Percentiles rank a stretch among this genome's conserved stretches.
Conservation (phyloP, 2,888 invertebrate species). For the Byasa hedistus region DNA sequence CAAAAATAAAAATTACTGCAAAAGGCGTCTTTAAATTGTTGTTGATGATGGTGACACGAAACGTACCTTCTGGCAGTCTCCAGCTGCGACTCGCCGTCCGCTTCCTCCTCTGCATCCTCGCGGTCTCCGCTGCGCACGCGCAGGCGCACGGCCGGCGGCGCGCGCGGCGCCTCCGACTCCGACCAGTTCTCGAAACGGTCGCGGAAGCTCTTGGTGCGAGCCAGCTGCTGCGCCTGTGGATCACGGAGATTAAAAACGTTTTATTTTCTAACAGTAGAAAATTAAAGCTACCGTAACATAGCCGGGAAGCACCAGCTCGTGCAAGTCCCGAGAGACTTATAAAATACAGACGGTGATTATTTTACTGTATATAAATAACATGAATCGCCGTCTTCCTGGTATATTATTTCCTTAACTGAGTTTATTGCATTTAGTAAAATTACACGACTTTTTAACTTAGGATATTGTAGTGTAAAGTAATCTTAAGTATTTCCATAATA, state of each 20-base stretch:
- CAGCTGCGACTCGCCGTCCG: slow-evolving; percentile 86
- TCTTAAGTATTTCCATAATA: neutral
- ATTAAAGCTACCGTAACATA: too few species aligned
- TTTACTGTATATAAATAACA: too few species aligned
- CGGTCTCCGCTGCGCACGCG: slow-evolving; percentile 56
- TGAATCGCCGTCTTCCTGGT: too few species aligned
- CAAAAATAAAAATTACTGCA: too few species aligned
- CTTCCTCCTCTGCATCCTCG: slow-evolving; percentile 71
- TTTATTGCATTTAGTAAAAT: neutral
- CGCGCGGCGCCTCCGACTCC: slow-evolving; percentile 79
- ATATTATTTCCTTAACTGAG: too few species aligned
- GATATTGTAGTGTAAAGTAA: too few species aligned
- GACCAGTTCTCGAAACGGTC: slow-evolving; percentile 94
- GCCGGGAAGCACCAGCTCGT: too few species aligned
- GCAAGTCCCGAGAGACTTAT: too few species aligned
- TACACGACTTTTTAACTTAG: neutral
- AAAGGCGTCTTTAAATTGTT: too few species aligned
- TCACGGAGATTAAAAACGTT: too few species aligned
- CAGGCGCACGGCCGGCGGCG: slow-evolving; percentile 51
- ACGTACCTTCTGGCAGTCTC: slow-evolving; percentile 89
- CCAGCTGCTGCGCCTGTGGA: slow-evolving; percentile 84
- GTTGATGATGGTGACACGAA: neutral
- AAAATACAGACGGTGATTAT: too few species aligned
- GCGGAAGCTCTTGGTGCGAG: slow-evolving; percentile 90
- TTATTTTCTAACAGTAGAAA: too few species aligned